Evolutionary conservation across 2,888 invertebrate genomes (phyloP).

Genomic region (Brenthis daphne): DNA sequence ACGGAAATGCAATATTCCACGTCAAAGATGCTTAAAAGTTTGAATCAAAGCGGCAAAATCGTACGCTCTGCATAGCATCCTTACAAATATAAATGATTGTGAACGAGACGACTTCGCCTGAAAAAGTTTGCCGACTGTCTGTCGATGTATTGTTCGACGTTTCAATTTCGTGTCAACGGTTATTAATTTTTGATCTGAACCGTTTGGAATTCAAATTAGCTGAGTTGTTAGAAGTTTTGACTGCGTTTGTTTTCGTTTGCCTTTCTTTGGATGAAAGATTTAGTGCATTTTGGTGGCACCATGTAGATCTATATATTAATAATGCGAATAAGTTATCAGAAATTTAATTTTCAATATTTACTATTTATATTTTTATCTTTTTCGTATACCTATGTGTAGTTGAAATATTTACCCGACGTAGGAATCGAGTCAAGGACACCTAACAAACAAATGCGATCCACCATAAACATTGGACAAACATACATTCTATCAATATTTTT

Average conservation of each 20-base stretch:
- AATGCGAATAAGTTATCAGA: no score
- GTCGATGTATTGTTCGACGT: conserved; percentile 50
- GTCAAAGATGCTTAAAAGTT: conserved; percentile 78
- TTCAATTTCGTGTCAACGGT: conserved; percentile 48
- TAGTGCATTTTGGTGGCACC: not conserved
- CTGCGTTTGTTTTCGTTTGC: conserved; percentile 19
- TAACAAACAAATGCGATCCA: no score
- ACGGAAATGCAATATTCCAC: conserved; percentile 75
- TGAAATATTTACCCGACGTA: no score
- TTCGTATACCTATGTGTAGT: no score
- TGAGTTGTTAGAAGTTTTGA: conserved; percentile 30
- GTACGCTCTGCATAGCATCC: conserved; percentile 77
- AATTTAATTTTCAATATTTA: no score
- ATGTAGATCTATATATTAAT: not conserved
- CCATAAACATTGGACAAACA: no score
- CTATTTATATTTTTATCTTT: no score
- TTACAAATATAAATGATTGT: conserved; percentile 69
- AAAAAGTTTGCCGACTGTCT: conserved; percentile 72
- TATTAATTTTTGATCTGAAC: conserved; percentile 50
- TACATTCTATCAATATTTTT: no score
- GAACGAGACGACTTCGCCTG: conserved; percentile 71
- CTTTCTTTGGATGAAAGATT: conserved; percentile 16
- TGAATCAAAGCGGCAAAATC: conserved; percentile 78
- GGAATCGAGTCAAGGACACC: no score
- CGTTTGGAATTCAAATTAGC: conserved; percentile 47